Percentiles rank a stretch among this genome's conserved stretches.
These are phyloP conservation scores for Perognathus longimembris DNA, from an alignment of 2,113 vertebrate genomes.

Conservation along the genomic window DNA sequence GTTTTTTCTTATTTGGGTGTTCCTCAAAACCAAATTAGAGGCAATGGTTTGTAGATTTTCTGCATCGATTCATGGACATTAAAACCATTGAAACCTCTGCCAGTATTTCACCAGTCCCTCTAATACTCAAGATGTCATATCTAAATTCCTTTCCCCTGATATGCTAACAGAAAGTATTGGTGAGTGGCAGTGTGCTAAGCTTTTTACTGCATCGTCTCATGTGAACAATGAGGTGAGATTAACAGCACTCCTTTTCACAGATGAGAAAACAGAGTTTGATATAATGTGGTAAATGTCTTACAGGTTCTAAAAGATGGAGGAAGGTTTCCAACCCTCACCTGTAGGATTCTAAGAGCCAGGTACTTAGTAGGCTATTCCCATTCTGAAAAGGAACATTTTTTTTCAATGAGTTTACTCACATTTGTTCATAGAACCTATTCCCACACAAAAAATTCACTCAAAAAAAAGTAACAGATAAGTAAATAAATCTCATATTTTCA, in stretches of 20 bases:
- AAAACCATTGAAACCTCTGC: slow-evolving; percentile 21
- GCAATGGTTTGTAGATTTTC: slow-evolving; percentile 10
- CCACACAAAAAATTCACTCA: slow-evolving; percentile 12
- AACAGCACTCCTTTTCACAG: background rate
- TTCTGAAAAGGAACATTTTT: background rate
- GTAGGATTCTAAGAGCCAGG: background rate
- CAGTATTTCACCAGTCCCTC: slow-evolving; percentile 21
- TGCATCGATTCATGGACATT: background rate
- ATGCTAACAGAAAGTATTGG: background rate
- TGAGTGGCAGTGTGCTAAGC: background rate
- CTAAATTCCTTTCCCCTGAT: background rate
- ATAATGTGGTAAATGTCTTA: background rate
- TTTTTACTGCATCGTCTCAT: background rate
- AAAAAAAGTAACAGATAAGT: slow-evolving; percentile 40
- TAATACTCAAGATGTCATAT: background rate
- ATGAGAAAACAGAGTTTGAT: slow-evolving; percentile 3
- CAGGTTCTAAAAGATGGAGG: background rate
- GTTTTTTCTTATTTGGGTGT: slow-evolving; percentile 21
- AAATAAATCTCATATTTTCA: slow-evolving; percentile 54
- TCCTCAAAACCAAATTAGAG: slow-evolving; percentile 48
- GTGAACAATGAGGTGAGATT: background rate
- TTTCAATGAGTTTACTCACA: background rate
- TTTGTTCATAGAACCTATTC: slow-evolving; percentile 32
- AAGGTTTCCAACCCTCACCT: background rate
- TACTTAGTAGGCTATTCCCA: slow-evolving; percentile 1